Base-by-base conservation (phyloP, 2,797 vertebrate genomes). In the Spea hammondii region DNA sequence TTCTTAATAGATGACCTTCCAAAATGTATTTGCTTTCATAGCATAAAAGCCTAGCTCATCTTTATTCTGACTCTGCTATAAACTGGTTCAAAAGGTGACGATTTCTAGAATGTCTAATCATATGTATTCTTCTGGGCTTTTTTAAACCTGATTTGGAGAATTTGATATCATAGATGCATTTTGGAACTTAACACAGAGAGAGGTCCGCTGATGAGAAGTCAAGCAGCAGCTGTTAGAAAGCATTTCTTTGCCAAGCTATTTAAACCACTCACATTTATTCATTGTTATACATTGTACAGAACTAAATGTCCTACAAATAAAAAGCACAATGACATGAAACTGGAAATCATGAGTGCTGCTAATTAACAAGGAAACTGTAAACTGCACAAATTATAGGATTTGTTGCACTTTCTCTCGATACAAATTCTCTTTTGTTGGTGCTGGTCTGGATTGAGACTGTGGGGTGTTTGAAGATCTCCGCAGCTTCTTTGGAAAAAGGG, bases 341-440 rank as follows among this genome's bases (percentile, higher is more conserved):
- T 57, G 60, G 54, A 67, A 72, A 65, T 72, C 76, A 78, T 46
- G 76, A 64, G 70, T 60, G 17, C 65, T 17, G 64, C 70, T 50
- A 60, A 60, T 70, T 46, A 77, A 48, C 47, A 70, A 47, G 8
- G 48, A 77, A 70, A 64, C 5, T 51, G 60, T 10, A 77, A 70
- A 64, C 5, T 51, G 60, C 14, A 45, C 32, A 62, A 65, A 50
- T 17, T 55, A 45, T 45, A 53, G 62, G 45, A 78, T 78, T 65
- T 65, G 64, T 65, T 46, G 64, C n/a, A 65, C 64, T 64, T 64
- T 64, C n/a, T 66, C 70, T 6, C 70, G 11, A 67, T 9, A 67
- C 45, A 47, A 71, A 17, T 74, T 55, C 64, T 45, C 59, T 76
- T 62, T 8, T 48, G 49, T 55, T 65, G 46, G n/a, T 11, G 57